Conservation (phyloP, 2,113 vertebrate species). For the Ciconia boyciana region DNA sequence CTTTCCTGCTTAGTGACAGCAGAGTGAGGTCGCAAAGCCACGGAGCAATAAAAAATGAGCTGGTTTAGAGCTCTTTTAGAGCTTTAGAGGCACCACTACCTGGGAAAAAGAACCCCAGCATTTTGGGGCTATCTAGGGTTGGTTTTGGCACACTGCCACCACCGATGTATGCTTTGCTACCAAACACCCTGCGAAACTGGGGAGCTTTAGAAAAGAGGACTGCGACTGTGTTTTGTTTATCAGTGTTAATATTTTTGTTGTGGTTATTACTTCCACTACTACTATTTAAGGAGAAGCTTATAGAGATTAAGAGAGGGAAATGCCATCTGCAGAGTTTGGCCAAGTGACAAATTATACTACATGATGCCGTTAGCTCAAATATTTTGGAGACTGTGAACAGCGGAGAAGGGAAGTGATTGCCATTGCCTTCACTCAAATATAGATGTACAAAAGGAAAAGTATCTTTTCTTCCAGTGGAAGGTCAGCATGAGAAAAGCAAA, state of each 20-base stretch:
- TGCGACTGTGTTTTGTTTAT: background rate
- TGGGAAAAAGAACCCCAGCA: background rate
- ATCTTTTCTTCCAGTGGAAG: background rate
- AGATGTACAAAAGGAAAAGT: background rate
- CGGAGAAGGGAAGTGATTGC: background rate
- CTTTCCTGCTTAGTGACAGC: background rate
- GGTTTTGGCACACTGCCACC: background rate
- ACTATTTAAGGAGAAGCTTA: background rate
- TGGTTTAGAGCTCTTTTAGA: background rate
- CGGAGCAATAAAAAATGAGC: background rate
- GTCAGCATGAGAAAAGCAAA: background rate
- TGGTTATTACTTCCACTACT: background rate
- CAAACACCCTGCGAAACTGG: background rate
- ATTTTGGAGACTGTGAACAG: background rate
- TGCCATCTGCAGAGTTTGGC: constrained; percentile 28
- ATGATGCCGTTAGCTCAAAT: background rate
- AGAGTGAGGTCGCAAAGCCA: background rate
- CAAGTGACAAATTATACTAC: background rate
- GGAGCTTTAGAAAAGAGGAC: background rate
- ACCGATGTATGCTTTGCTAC: background rate
- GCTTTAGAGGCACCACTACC: background rate
- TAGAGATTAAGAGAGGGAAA: background rate
- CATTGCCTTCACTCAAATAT: background rate
- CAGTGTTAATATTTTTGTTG: background rate
- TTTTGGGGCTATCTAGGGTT: background rate